Evolutionary conservation across 2,888 invertebrate species (phyloP).

Genomic region (Oasisia sp.): DNA sequence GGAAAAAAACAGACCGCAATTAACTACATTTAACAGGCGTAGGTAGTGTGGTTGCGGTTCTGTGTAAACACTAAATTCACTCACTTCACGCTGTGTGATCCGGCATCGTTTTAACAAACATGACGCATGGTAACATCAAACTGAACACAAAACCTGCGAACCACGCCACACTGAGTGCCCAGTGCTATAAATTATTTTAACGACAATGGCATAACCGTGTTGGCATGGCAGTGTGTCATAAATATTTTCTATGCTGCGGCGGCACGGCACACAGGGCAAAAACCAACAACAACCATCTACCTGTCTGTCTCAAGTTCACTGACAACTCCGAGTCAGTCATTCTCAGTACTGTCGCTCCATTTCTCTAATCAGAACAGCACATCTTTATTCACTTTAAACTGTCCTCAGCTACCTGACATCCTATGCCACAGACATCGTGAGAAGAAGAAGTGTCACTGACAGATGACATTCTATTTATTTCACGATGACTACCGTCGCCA

Average conservation of each 20-base stretch:
- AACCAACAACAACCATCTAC: neutral
- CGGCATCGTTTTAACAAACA: neutral
- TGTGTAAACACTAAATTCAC: neutral
- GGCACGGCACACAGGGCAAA: neutral
- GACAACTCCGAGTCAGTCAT: neutral
- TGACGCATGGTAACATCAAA: neutral
- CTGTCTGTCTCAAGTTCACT: neutral
- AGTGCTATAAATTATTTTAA: slow-evolving; percentile 6
- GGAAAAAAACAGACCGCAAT: neutral
- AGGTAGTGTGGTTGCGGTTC: neutral
- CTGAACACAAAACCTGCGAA: neutral
- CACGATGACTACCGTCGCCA: neutral
- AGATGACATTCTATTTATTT: neutral
- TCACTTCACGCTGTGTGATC: neutral
- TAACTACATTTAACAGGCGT: neutral
- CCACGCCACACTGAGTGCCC: neutral
- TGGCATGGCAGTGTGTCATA: neutral
- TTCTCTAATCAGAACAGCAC: neutral
- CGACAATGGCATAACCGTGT: neutral
- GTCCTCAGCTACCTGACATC: neutral
- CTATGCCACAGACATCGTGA: neutral
- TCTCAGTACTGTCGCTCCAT: neutral
- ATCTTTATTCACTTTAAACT: neutral
- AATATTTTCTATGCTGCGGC: neutral
- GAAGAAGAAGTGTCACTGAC: neutral